phyloP scores from a whole-genome alignment of 2,113 vertebrate species.

The Calidris pugnax region DNA sequence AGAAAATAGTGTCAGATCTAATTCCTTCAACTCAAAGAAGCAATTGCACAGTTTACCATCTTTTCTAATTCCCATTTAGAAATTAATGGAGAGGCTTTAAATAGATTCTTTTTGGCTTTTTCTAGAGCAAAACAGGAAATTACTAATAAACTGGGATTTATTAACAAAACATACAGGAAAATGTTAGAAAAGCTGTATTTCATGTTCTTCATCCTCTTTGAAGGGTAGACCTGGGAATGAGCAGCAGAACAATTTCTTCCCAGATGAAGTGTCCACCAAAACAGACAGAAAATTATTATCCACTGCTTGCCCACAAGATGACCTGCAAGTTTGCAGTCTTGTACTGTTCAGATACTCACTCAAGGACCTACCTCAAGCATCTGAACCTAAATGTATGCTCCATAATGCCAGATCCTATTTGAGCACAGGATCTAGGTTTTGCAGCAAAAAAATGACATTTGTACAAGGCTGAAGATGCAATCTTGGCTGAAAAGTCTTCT shows the following conservation, averaged over 20 bases:
- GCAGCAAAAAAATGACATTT: background rate
- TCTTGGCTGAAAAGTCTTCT: background rate
- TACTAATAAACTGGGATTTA: background rate
- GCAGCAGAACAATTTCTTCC: background rate
- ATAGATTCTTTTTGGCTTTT: background rate
- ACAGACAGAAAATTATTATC: background rate
- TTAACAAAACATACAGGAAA: background rate
- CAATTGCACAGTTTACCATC: background rate
- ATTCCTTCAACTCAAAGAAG: slow-evolving; percentile 32
- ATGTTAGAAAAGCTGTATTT: background rate
- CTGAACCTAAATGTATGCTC: background rate
- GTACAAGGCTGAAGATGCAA: background rate
- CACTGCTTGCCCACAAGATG: background rate
- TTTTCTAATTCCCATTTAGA: slow-evolving; percentile 17
- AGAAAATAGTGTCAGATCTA: slow-evolving; percentile 13
- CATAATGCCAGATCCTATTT: background rate
- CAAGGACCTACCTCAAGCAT: background rate
- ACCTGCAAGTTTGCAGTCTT: background rate
- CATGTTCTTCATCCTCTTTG: background rate
- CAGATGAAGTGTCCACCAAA: background rate
- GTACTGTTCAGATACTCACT: background rate
- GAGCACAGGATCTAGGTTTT: background rate
- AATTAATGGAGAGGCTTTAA: slow-evolving; percentile 11
- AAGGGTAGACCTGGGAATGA: background rate
- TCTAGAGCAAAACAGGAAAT: slow-evolving; percentile 42